Percentiles rank a stretch among this genome's conserved stretches.
These are phyloP conservation scores for Nettapus auritus DNA, from an alignment of 2,113 vertebrate species.

Conservation along the genomic window DNA sequence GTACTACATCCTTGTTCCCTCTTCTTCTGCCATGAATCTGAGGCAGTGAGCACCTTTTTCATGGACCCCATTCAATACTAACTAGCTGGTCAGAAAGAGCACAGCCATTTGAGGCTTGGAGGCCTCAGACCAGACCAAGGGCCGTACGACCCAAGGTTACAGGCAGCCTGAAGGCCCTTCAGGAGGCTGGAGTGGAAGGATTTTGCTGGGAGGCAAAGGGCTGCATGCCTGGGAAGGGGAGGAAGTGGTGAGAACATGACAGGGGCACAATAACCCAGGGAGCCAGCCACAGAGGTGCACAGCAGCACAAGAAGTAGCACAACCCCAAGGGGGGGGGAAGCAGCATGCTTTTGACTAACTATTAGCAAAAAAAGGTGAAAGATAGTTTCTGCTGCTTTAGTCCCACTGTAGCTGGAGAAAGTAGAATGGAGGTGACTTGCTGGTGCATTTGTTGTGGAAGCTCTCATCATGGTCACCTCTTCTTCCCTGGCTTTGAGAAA, in stretches of 20 bases:
- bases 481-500: not conserved
- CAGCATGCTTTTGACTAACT: not conserved
- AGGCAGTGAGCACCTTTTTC: not conserved
- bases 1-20: not conserved
- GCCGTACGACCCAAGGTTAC: not conserved
- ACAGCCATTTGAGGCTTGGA: not conserved
- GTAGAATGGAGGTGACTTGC: not conserved
- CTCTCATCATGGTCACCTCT: not conserved
- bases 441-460: not conserved
- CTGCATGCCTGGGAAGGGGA: not conserved
- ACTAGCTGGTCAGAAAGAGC: not conserved
- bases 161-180: not conserved
- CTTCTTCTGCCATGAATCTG: not conserved
- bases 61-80: not conserved
- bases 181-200: not conserved
- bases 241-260: fast-evolving
- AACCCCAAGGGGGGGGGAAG: not conserved
- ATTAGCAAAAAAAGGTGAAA: not conserved
- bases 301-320: not conserved
- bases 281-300: not conserved
- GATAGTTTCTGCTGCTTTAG: not conserved
- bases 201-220: not conserved
- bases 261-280: not conserved
- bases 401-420: not conserved
- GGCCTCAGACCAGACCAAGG: too few relatives aligned